Base-by-base conservation (phyloP, 2,113 vertebrate genomes). In the Phrynocephalus versicolor region DNA sequence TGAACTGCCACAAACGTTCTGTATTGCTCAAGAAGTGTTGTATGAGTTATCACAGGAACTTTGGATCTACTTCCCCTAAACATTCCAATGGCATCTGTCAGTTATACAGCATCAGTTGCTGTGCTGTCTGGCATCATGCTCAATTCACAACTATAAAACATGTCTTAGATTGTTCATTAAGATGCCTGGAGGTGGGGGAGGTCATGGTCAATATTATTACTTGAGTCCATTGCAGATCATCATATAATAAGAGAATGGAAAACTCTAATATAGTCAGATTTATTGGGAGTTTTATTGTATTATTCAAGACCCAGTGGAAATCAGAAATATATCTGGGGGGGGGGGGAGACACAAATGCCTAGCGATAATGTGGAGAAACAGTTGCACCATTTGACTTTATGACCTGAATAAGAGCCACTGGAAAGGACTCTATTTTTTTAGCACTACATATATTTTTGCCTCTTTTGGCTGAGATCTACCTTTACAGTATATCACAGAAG, bases 41-140 rank as follows among this genome's bases (percentile, higher is more conserved):
- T 70, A 4, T 67, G 64, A 81, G 69, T 55, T 23, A 81, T 55
- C 33, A 21, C 64, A 69, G 39, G 64, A 69, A 69, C 79, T 45
- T 45, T 81, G 64, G 79, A 69, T n/a, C 1, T 55, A 51, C 79
- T 69, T 81, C 62, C 64, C 55, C 64, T 69, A 69, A 51, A 10
- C 41, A 69, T 81, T 81, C 79, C 62, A 23, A 69, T 70, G 64
- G 79, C 64, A 55, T 69, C 64, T 81, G 64, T 14, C 64, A 69
- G 41, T 69, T 81, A 41, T 81, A 51, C 23, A 69, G 64, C 25
- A 67, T 55, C 19, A 21, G 64, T 55, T 81, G 30, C 35, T 27
- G n/a, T 41, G 39, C 62, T 69, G 30, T 69, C 55, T 81, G 64
- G 30, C 64, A 81, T 69, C 64, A 70, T 33, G 45, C 30, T 69